Conservation (phyloP, 92 coral and sea anemone genomes). For the Anthopleura xanthogrammica region DNA sequence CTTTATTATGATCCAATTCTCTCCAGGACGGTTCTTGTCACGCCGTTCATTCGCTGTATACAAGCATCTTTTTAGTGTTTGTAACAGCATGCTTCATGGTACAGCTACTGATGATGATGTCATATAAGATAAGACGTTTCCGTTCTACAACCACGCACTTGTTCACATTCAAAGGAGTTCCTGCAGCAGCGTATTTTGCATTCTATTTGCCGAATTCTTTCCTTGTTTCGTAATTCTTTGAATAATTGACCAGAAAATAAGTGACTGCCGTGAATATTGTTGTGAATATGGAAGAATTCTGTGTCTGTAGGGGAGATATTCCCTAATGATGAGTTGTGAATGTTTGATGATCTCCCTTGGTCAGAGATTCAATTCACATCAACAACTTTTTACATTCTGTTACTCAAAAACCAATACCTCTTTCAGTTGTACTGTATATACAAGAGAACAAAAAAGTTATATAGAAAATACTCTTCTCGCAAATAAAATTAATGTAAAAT, state of each 20-base stretch:
- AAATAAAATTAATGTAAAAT: no score
- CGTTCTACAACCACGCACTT: slow-evolving; percentile 22
- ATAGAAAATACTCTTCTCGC: no score
- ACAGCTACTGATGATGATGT: slow-evolving; percentile 21
- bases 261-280: neutral
- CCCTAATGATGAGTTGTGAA: neutral
- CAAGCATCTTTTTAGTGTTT: neutral
- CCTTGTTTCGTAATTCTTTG: neutral
- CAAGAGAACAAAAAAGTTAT: neutral
- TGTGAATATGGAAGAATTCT: neutral
- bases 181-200: neutral
- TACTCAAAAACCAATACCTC: no score
- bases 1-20: neutral
- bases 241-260: neutral
- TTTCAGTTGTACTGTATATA: no score
- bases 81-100: slow-evolving; percentile 16
- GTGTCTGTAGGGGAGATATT: neutral
- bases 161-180: slow-evolving; percentile 18
- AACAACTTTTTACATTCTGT: neutral
- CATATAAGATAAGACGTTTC: slow-evolving; percentile 25
- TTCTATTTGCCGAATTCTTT: neutral
- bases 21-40: slow-evolving; percentile 6
- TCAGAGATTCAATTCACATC: neutral
- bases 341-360: neutral
- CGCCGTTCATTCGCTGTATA: neutral